These are phyloP conservation scores for Camelus bactrianus DNA, from an alignment of 2,113 vertebrate genomes.

Conservation along the genomic window DNA sequence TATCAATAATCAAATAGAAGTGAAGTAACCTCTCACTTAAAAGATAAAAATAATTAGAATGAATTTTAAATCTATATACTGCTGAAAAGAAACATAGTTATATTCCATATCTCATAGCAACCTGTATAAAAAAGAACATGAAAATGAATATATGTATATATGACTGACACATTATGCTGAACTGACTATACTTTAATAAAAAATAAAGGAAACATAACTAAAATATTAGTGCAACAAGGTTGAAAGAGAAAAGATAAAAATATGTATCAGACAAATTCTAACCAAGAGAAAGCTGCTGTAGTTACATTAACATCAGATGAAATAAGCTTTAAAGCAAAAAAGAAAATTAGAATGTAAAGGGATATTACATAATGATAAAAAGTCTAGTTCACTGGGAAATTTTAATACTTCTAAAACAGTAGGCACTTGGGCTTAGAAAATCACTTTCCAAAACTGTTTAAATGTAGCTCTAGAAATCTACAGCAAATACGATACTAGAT, in stretches of 20 bases:
- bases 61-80: background rate
- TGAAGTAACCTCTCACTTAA: background rate
- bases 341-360: background rate
- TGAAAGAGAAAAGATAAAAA: background rate
- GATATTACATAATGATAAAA: background rate
- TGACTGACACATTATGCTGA: too few species aligned
- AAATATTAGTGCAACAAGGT: background rate
- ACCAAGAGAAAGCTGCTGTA: background rate
- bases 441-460: background rate
- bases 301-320: background rate
- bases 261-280: background rate
- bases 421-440: background rate
- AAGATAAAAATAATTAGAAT: background rate
- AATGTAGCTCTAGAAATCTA: background rate
- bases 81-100: background rate
- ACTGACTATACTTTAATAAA: too few species aligned
- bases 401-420: background rate
- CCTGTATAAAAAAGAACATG: too few species aligned
- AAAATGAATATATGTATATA: too few species aligned
- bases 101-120: too few species aligned
- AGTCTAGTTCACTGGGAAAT: background rate
- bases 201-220: background rate
- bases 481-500: background rate
- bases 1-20: background rate
- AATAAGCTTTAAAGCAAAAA: background rate